Percentiles rank a stretch among this genome's conserved stretches.
Conservation (phyloP, 2,888 invertebrate species). For the Acrobasis suavella region DNA sequence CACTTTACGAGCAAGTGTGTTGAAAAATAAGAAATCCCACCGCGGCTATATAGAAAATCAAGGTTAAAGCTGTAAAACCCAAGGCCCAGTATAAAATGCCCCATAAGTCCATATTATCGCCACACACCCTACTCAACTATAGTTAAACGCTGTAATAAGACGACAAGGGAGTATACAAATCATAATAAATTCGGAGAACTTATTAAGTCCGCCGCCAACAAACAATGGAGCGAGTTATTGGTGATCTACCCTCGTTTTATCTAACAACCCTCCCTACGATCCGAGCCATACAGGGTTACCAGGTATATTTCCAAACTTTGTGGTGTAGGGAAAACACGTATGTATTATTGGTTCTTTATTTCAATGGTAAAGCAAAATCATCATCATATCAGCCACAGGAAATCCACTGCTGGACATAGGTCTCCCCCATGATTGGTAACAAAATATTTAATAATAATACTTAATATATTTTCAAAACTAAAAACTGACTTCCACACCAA, state of each 20-base stretch:
- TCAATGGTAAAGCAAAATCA: too few relatives aligned
- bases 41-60: not conserved
- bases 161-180: conserved; percentile 74
- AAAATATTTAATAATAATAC: too few relatives aligned
- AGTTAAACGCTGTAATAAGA: conserved; percentile 72
- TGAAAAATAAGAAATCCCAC: not conserved
- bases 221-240: conserved; percentile 80
- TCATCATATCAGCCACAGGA: too few relatives aligned
- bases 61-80: conserved; percentile 15
- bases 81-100: conserved; percentile 46
- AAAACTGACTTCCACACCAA: too few relatives aligned
- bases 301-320: not conserved
- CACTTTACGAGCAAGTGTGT: too few relatives aligned
- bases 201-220: conserved; percentile 80
- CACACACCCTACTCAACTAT: conserved; percentile 50
- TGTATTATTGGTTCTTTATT: too few relatives aligned
- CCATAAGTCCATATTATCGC: conserved; percentile 48
- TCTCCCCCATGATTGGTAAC: too few relatives aligned
- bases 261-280: conserved; percentile 49
- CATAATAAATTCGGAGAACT: conserved; percentile 79
- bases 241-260: conserved; percentile 76
- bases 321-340: too few relatives aligned
- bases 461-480: too few relatives aligned
- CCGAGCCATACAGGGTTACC: conserved; percentile 37
- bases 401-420: too few relatives aligned